Evolutionary conservation across 2,888 invertebrate species (phyloP), one percentile per base, ranked within the genome.

Genomic region (Anoplius nigerrimus): DNA sequence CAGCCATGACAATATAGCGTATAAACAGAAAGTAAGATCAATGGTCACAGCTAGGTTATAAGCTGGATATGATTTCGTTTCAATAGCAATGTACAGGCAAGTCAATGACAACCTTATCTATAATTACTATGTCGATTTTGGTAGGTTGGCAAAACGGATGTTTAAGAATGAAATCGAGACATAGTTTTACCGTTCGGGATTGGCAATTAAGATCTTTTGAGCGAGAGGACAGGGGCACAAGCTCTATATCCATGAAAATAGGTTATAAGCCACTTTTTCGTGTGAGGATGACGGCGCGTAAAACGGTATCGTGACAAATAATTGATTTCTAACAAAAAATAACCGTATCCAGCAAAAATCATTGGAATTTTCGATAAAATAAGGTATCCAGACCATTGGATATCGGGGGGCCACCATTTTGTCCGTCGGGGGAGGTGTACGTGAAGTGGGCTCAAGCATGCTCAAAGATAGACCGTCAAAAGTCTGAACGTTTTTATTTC

Each of bases 351-450:
- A 67, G 53, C 56, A 52, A 71, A 64, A 74, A 71, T 71, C 73
- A 69, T 72, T 75, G 77, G 61, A 70, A 79, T 81, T 82, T 82
- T 79, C 70, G 73, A 71, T 67, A 75, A 83, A 83, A 84, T 82
- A 84, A 80, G 82, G 81, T 80, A 80, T 79, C 80, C 80, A 82
- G 83, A 84, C 76, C 82, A 81, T 83, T 83, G 82, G 84, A 82
- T 80, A 84, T 85, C 86, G 87, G 84, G 87, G 87, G 88, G 86
- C 89, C 89, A 87, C 89, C 89, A 89, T 89, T 89, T 89, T 89
- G 89, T 89, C 84, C 84, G 86, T 88, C 86, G 87, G 88, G 89
- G 89, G 88, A 88, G 88, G 89, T 87, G 88, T 86, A 85, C 85
- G 87, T 87, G 84, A 86, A 86, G 86, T 85, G 86, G 86, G 84